Evolutionary conservation across 2,113 vertebrate species (phyloP).

Genomic region (Pelecanus crispus): DNA sequence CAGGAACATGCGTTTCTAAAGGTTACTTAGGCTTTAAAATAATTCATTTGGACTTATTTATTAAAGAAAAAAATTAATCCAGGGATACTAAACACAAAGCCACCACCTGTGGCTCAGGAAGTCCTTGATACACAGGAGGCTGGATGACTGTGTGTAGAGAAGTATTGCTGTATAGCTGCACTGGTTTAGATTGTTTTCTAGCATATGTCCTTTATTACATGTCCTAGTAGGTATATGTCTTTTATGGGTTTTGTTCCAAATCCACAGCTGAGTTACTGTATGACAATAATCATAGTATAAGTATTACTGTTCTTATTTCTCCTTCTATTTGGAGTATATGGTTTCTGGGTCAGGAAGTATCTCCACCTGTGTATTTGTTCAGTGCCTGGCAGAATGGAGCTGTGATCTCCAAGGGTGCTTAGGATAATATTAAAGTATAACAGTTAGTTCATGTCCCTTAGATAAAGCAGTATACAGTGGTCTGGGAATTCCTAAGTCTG

Average conservation of each 20-base stretch:
- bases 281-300: not conserved
- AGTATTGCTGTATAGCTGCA: not conserved
- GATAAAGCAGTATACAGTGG: not conserved
- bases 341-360: not conserved
- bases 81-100: not conserved
- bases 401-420: not conserved
- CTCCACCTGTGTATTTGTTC: not conserved
- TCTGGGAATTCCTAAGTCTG: not conserved
- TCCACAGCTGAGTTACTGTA: not conserved
- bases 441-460: not conserved
- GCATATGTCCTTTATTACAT: not conserved
- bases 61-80: not conserved
- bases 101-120: not conserved
- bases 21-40: not conserved
- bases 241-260: rapidly evolving
- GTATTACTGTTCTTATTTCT: not conserved
- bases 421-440: not conserved
- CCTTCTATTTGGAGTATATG: not conserved
- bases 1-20: not conserved
- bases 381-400: not conserved
- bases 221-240: not conserved
- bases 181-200: not conserved
- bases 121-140: not conserved
- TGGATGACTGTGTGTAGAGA: not conserved
- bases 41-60: not conserved